A percentile compares a stretch with the other conserved stretches of the same genome.
Evolutionary conservation across 2,113 vertebrate species (phyloP).

Genomic region (Thamnaconus septentrionalis): DNA sequence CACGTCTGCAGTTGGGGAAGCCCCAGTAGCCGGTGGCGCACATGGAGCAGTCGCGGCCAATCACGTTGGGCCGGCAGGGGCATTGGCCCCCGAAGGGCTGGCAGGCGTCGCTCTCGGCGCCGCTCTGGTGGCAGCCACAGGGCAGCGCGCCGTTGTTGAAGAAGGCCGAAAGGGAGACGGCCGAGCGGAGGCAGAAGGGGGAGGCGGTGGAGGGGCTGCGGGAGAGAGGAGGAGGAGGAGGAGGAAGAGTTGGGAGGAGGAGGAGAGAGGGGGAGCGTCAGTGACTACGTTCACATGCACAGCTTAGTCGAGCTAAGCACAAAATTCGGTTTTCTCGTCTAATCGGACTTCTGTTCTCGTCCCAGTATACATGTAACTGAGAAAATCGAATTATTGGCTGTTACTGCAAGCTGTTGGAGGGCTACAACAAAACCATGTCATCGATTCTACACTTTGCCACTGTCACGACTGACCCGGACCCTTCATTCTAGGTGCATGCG

Average conservation of each 20-base stretch:
- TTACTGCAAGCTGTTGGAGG: too few relatives aligned
- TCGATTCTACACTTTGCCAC: too few relatives aligned
- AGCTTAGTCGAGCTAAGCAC: too few relatives aligned
- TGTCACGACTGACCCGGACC: too few relatives aligned
- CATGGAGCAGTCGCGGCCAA: slow-evolving; percentile 92
- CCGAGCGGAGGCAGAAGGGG: slow-evolving; percentile 83
- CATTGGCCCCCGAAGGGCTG: slow-evolving; percentile 90
- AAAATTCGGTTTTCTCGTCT: too few relatives aligned
- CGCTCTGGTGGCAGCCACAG: slow-evolving; percentile 88
- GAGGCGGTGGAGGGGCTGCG: slow-evolving; percentile 78
- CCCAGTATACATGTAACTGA: too few relatives aligned
- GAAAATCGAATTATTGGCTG: too few relatives aligned
- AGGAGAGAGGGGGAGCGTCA: neutral
- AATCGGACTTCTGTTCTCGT: too few relatives aligned
- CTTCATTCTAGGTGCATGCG: too few relatives aligned
- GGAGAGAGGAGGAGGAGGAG: neutral
- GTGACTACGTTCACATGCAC: neutral
- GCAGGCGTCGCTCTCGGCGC: slow-evolving; percentile 81
- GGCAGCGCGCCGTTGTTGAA: slow-evolving; percentile 91
- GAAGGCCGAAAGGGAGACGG: slow-evolving; percentile 88
- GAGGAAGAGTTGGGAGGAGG: too few relatives aligned
- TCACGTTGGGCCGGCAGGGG: slow-evolving; percentile 84
- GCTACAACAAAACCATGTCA: too few relatives aligned
- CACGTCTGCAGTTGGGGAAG: slow-evolving; percentile 93
- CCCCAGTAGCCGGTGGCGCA: slow-evolving; percentile 95